Evolutionary conservation across 2,888 invertebrate species (phyloP), one percentile per base, ranked within the genome.

Genomic region (Serripes groenlandicus): DNA sequence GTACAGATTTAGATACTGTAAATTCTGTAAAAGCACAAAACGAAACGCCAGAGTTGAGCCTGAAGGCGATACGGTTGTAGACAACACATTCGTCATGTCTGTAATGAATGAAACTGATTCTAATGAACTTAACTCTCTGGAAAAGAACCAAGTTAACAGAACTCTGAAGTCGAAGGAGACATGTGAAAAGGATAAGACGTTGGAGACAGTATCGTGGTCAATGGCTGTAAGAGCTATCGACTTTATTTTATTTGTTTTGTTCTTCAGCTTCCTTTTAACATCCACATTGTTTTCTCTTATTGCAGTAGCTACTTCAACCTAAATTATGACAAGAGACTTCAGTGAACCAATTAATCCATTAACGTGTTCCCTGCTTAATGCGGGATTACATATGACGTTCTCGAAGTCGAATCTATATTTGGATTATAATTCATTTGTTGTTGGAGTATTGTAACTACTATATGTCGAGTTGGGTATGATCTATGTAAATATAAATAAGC

Each of bases 191-290:
- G n/a, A 35, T 32, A 28, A 58, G 11, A 26, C 26, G 11, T 21
- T 4, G 15, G 26, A 7, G 7, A 1, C 26, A 3, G 23, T 18
- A 21, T 54, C 77, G 4, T 77, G 77, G 77, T 49, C 49, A 28
- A 18, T 70, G 11, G 77, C 42, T 11, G 54, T 70, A 3, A 77
- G 60, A 37, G 32, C 28, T 1, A 26, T 77, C 26, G 71, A 77
- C 37, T 23, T 21, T 7, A 21, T 77, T 1, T 62, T 71, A 30
- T 71, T 77, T 21, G 23, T 62, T 26, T 23, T 77, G 1, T 77
- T 71, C 32, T 30, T 70, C 15, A 26, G 26, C 23, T 28, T 77
- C 3, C 34, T 77, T 26, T 32, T 32, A 1, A 18, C 54, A 0
- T 71, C 77, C n/a, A 77, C 77, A n/a, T n/a, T n/a, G n/a, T n/a